Percentiles rank a stretch among this genome's conserved stretches.
Conservation (phyloP, 2,888 invertebrate species). For the Odontocerum albicorne region DNA sequence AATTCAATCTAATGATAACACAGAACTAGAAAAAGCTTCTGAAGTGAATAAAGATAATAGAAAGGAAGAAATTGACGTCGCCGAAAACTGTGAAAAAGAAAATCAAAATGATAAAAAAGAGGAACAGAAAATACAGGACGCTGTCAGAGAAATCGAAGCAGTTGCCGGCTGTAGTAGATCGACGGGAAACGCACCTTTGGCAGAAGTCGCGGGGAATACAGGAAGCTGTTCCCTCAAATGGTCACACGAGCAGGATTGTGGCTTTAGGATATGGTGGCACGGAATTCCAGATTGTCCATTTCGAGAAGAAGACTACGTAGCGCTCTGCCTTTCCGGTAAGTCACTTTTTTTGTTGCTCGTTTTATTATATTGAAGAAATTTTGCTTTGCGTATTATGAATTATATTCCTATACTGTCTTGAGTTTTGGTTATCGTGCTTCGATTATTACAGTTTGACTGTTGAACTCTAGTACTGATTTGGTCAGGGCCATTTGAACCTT, state of each 20-base stretch:
- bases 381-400: no score
- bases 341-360: slow-evolving; percentile 25
- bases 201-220: neutral
- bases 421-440: no score
- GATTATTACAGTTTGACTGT: no score
- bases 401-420: no score
- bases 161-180: neutral
- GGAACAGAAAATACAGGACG: slow-evolving; percentile 4
- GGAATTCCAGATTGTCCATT: slow-evolving; percentile 42
- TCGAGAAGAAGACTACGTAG: slow-evolving; percentile 57
- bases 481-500: no score
- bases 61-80: neutral
- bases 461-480: no score
- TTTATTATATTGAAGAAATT: no score
- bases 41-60: neutral
- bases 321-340: slow-evolving; percentile 59
- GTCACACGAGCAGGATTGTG: slow-evolving; percentile 48
- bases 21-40: neutral
- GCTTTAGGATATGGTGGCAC: slow-evolving; percentile 53
- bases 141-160: slow-evolving; percentile 12
- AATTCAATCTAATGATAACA: no score
- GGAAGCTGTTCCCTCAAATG: slow-evolving; percentile 42
- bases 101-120: neutral
- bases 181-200: no score
- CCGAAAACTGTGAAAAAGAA: neutral